These are phyloP conservation scores for Saccostrea glomerata DNA, from an alignment of 1,140 invertebrate genomes.

Conservation along the genomic window DNA sequence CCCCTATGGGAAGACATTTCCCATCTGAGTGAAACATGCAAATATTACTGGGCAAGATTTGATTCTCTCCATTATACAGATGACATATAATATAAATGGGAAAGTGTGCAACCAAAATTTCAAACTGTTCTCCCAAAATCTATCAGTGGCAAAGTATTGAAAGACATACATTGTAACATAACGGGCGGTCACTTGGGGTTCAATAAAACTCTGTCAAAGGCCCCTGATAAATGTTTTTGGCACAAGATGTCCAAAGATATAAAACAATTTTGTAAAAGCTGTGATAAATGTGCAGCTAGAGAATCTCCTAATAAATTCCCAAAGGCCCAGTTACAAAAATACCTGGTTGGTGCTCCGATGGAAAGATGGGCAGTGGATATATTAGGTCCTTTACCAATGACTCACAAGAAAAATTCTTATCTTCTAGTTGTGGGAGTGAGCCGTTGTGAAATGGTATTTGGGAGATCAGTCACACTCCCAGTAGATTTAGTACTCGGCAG, in stretches of 20 bases:
- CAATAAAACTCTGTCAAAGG: too few relatives aligned
- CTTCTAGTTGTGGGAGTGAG: neutral
- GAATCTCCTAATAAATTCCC: conserved; percentile 1
- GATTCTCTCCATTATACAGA: too few relatives aligned
- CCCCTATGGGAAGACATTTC: conserved; percentile 2
- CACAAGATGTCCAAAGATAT: too few relatives aligned
- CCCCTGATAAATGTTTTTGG: too few relatives aligned
- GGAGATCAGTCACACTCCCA: neutral
- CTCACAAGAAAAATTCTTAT: neutral
- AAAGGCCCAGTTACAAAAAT: conserved; percentile 17
- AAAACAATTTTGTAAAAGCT: too few relatives aligned
- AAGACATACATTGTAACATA: too few relatives aligned
- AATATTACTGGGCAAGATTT: neutral
- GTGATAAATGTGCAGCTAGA: neutral
- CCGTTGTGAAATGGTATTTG: too few relatives aligned
- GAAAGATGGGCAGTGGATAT: conserved; percentile 31
- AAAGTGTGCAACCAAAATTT: too few relatives aligned
- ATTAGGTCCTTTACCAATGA: conserved; percentile 3
- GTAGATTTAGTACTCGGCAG: conserved; percentile 3
- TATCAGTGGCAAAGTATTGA: too few relatives aligned
- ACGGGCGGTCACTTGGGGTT: too few relatives aligned
- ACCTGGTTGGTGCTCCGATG: conserved; percentile 26
- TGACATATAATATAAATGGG: neutral
- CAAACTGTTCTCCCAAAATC: too few relatives aligned
- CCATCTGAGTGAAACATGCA: neutral